Evolutionary conservation across 2,888 invertebrate genomes (phyloP).

Genomic region (Nezara viridula): DNA sequence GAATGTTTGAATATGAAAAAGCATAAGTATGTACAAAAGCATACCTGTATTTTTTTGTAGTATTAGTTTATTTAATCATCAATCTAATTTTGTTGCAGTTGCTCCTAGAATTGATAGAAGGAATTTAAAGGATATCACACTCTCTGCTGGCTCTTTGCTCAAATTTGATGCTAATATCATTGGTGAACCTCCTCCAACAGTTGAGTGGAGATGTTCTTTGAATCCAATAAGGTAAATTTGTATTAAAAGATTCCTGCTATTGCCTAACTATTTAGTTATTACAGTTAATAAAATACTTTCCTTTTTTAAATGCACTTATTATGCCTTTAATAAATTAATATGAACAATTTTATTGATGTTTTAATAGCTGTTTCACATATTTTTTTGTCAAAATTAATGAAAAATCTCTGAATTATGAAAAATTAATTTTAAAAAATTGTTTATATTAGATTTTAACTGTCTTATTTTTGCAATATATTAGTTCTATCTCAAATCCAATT

Average conservation of each 20-base stretch:
- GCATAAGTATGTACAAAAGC: too few relatives aligned
- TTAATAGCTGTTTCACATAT: background rate
- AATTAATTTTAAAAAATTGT: background rate
- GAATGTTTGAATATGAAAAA: too few relatives aligned
- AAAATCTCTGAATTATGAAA: background rate
- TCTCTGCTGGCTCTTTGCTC: slow-evolving; percentile 92
- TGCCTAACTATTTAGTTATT: background rate
- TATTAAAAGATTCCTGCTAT: background rate
- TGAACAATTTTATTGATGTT: background rate
- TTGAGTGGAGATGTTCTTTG: slow-evolving; percentile 92
- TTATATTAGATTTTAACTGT: background rate
- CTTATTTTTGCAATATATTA: background rate
- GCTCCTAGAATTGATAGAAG: slow-evolving; percentile 97
- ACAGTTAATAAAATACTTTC: background rate
- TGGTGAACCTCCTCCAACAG: slow-evolving; percentile 95
- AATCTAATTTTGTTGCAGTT: slow-evolving; percentile 72
- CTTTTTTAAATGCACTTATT: too few relatives aligned
- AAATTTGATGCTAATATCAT: slow-evolving; percentile 94
- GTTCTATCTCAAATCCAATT: background rate
- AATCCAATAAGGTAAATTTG: slow-evolving; percentile 75
- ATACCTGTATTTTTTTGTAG: too few relatives aligned
- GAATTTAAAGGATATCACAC: slow-evolving; percentile 88
- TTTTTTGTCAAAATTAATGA: background rate
- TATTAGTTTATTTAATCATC: background rate
- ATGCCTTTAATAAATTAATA: background rate